phyloP scores from a whole-genome alignment of 2,888 invertebrate genomes.

The Protodeltote pygarga region DNA sequence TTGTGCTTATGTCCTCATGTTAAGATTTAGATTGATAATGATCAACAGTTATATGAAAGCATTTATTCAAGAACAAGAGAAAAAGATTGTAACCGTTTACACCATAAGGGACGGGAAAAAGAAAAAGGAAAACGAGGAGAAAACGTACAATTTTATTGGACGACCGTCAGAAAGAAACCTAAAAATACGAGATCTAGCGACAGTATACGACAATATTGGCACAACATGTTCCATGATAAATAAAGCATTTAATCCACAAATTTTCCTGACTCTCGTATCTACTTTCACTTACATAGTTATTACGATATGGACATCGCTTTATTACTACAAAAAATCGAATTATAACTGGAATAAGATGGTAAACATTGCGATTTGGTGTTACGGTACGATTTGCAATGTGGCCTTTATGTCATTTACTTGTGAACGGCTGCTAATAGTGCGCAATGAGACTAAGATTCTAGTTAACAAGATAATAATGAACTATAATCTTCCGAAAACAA shows the following conservation, averaged over 20 bases:
- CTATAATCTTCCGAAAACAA: constrained; percentile 63
- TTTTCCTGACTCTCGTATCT: constrained; percentile 64
- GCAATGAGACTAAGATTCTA: constrained; percentile 59
- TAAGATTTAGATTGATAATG: constrained; percentile 54
- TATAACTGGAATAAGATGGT: constrained; percentile 44
- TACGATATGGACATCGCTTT: constrained; percentile 63
- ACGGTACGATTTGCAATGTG: constrained; percentile 53
- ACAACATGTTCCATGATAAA: constrained; percentile 61
- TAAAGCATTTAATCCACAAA: constrained; percentile 64
- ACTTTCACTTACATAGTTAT: constrained; percentile 63
- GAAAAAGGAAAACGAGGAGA: constrained; percentile 32
- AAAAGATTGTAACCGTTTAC: constrained; percentile 46
- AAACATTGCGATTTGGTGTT: constrained; percentile 58
- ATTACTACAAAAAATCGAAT: constrained; percentile 50
- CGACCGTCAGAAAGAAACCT: constrained; percentile 50
- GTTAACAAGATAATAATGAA: constrained; percentile 72
- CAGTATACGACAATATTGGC: constrained; percentile 63
- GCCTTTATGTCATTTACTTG: constrained; percentile 61
- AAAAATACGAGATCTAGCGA: constrained; percentile 62
- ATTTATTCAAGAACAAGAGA: constrained; percentile 56
- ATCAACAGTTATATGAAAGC: constrained; percentile 60
- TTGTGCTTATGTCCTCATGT: constrained; percentile 58
- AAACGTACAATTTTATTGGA: constrained; percentile 53
- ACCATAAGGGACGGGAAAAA: constrained; percentile 40
- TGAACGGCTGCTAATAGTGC: constrained; percentile 57